Evolutionary conservation across 2,888 invertebrate species (phyloP), one percentile per base, ranked within the genome.

Genomic region (Schrankia costaestrigalis): DNA sequence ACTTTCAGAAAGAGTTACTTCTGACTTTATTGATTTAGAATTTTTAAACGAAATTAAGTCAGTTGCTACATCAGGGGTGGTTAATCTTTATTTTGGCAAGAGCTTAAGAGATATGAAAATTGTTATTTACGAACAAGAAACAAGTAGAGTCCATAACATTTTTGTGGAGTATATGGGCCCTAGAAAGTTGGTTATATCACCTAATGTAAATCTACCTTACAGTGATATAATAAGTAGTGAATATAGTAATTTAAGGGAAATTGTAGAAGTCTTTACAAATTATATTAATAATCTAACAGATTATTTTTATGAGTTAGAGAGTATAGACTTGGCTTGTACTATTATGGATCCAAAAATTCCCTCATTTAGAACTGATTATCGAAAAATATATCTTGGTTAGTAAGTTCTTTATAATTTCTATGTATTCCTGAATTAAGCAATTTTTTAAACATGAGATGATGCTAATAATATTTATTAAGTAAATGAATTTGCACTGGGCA

Each of bases 341-440:
- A 60, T 87, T 2, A 68, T 79, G 66, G 86, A 87, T 41, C 86
- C 86, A 1, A 23, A 62, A 7, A 59, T 69, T 27, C 71, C 72
- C 31, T 63, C 78, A 22, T 81, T 72, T 32, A 82, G 77, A 57
- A 79, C 85, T 54, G 71, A 80, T 31, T 85, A 68, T 41, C 72
- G 86, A 48, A 77, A 70, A 65, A 77, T 87, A 48, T 43, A 68
- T 19, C 42, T 87, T 32, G 84, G 86, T 86, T 49, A 46, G 36
- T 32, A 31, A 15, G 14, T 24, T 13, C 23, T 14, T 18, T 26
- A 29, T 8, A 17, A 21, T n/a, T 5, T 4, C 17, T 5, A 17
- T 7, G 4, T 4, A 17, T 17, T 5, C 7, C 3, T 17, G 17
- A 17, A 17, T n/a, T n/a, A n/a, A n/a, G n/a, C n/a, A n/a, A n/a